phyloP scores from a whole-genome alignment of 2,797 vertebrate genomes.

The Limnodromus scolopaceus region DNA sequence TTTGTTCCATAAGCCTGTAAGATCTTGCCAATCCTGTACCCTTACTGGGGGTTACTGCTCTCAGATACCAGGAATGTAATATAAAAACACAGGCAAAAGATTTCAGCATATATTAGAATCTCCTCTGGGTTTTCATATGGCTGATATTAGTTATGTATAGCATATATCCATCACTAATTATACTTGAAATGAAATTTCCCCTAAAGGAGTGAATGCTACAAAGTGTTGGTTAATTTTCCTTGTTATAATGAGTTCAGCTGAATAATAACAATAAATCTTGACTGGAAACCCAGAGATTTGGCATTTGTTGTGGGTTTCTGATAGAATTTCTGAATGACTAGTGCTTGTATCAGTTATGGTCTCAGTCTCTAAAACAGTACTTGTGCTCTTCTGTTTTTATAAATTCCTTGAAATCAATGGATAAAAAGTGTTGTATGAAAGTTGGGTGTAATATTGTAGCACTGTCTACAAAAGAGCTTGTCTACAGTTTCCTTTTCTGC shows the following conservation, averaged over 20 bases:
- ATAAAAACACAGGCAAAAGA: neutral
- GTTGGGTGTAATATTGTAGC: neutral
- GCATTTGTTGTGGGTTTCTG: neutral
- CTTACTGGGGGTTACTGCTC: neutral
- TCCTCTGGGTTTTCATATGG: neutral
- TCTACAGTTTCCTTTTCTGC: neutral
- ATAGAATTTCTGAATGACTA: neutral
- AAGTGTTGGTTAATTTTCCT: neutral
- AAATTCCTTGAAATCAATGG: neutral
- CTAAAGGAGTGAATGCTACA: neutral
- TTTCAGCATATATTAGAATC: neutral
- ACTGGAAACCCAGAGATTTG: neutral
- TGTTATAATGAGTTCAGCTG: neutral
- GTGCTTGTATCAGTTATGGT: neutral
- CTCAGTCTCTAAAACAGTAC: neutral
- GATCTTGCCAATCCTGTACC: neutral
- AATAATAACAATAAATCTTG: neutral
- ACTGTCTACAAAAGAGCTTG: neutral
- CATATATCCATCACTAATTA: neutral
- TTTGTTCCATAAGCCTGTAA: neutral
- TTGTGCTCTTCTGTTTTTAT: neutral
- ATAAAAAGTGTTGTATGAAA: neutral
- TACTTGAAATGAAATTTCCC: neutral
- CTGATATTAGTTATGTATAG: neutral
- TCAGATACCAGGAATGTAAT: neutral